phyloP scores from a whole-genome alignment of 2,888 invertebrate species.

The Macropis europaea region DNA sequence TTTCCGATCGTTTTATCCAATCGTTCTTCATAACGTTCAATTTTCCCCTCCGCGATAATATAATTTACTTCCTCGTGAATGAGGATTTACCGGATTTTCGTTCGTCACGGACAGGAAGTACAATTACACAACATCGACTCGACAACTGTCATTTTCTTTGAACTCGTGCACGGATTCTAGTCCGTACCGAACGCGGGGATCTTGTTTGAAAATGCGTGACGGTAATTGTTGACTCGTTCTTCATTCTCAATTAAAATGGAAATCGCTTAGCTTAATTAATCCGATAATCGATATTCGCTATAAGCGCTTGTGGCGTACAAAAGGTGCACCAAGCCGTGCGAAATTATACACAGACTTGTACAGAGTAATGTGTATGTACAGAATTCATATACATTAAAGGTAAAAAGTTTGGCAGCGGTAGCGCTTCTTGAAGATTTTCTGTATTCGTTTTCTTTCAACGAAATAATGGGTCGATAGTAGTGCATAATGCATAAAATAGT shows the following conservation, averaged over 20 bases:
- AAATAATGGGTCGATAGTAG: no score
- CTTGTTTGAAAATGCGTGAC: not conserved
- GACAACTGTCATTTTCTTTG: not conserved
- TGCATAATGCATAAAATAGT: no score
- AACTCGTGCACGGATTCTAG: not conserved
- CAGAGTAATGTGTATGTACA: no score
- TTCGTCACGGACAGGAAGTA: not conserved
- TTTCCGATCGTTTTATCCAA: slow-evolving; percentile 7
- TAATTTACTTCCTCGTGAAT: not conserved
- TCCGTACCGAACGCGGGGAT: not conserved
- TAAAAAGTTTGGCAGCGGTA: no score
- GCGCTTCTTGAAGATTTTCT: no score
- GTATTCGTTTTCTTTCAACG: no score
- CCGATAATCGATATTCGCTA: slow-evolving; percentile 23
- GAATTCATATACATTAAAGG: no score
- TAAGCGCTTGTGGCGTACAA: not conserved
- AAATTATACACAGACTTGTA: not conserved
- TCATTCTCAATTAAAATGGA: slow-evolving; percentile 10
- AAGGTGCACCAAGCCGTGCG: not conserved
- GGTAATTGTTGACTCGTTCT: slow-evolving; percentile 6
- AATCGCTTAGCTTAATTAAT: slow-evolving; percentile 21
- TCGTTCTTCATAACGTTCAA: slow-evolving; percentile 1
- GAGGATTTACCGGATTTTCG: not conserved
- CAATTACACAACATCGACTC: not conserved
- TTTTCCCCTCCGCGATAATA: not conserved